Evolutionary conservation across 1,140 invertebrate species (phyloP).

Genomic region (Aricia agestis): DNA sequence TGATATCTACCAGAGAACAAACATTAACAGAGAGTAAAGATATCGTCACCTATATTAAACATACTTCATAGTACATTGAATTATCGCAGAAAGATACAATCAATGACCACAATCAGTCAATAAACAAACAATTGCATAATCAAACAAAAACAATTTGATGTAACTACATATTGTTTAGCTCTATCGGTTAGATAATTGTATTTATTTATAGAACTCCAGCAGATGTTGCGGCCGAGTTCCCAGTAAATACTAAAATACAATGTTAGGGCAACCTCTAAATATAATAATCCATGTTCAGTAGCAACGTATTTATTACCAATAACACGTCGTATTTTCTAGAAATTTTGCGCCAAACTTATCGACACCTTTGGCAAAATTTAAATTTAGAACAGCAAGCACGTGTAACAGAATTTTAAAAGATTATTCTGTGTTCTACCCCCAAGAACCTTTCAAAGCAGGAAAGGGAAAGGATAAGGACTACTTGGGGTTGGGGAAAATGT

Average conservation of each 20-base stretch:
- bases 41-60: too few relatives aligned
- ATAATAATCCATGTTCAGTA: constrained; percentile 2
- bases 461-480: too few relatives aligned
- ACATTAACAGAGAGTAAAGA: too few relatives aligned
- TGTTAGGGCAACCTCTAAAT: constrained; percentile 5
- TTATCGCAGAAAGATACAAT: background rate
- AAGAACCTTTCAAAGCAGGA: too few relatives aligned
- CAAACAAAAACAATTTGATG: background rate
- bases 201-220: background rate
- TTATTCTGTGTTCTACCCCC: too few relatives aligned
- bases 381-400: background rate
- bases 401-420: background rate
- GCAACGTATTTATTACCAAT: background rate
- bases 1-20: too few relatives aligned
- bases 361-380: background rate
- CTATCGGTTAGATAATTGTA: background rate
- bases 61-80: background rate
- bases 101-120: background rate
- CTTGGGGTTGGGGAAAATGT: too few relatives aligned
- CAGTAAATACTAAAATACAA: constrained; percentile 12
- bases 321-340: background rate
- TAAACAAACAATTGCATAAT: background rate
- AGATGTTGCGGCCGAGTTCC: background rate
- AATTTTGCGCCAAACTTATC: background rate
- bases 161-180: background rate